A percentile compares a stretch with the other conserved stretches of the same genome.
These are phyloP conservation scores for Agonopterix alstromeriana DNA, from an alignment of 2,888 invertebrate genomes.

Conservation along the genomic window DNA sequence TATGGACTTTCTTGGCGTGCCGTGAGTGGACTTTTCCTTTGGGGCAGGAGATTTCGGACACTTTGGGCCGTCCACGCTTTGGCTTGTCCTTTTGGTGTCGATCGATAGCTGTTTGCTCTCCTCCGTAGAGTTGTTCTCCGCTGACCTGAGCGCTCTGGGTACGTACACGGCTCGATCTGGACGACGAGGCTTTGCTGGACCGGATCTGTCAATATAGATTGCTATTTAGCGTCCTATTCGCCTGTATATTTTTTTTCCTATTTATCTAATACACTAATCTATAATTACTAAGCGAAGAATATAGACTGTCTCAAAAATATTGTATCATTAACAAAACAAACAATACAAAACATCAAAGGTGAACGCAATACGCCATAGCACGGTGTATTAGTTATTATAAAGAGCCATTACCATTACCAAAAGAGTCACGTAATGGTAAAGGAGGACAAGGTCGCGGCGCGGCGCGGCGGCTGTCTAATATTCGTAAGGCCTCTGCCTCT, in stretches of 20 bases:
- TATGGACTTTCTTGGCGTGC: conserved; percentile 54
- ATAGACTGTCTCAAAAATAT: too few relatives aligned
- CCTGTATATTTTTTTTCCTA: too few relatives aligned
- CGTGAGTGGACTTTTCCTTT: conserved; percentile 51
- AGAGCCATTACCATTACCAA: conserved; percentile 7
- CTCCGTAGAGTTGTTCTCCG: conserved; percentile 27
- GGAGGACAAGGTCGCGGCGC: conserved; percentile 53
- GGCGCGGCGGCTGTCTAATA: conserved; percentile 38
- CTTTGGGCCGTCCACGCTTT: conserved; percentile 35
- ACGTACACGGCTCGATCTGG: conserved; percentile 89
- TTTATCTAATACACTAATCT: too few relatives aligned
- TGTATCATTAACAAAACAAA: conserved; percentile 6
- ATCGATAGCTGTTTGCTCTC: conserved; percentile 13
- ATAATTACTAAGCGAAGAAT: too few relatives aligned
- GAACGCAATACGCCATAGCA: conserved; percentile 3
- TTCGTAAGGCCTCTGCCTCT: conserved; percentile 26
- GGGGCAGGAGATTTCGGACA: conserved; percentile 55
- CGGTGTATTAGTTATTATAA: not conserved
- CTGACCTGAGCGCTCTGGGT: conserved; percentile 80
- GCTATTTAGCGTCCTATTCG: too few relatives aligned
- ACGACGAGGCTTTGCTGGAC: conserved; percentile 71
- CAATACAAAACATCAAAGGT: not conserved
- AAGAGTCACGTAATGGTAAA: conserved; percentile 19
- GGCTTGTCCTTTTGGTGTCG: conserved; percentile 30
- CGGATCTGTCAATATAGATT: conserved; percentile 34